These are phyloP conservation scores for Dicycla oo DNA, from an alignment of 2,888 invertebrate genomes.

Conservation along the genomic window DNA sequence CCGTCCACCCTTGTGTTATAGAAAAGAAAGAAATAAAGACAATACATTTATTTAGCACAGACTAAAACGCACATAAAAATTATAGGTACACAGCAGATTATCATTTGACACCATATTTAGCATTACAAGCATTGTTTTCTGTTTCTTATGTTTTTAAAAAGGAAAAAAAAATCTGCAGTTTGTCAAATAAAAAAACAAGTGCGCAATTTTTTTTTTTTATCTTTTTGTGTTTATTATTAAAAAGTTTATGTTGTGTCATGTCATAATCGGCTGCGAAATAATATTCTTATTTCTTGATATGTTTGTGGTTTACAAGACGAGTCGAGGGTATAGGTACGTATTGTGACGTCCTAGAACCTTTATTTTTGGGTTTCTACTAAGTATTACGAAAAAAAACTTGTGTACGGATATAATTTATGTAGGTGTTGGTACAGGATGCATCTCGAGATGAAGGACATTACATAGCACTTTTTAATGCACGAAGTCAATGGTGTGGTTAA, in stretches of 20 bases:
- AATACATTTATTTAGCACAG: too few species aligned
- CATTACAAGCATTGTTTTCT: too few species aligned
- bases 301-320: neutral
- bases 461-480: neutral
- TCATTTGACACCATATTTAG: too few species aligned
- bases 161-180: too few species aligned
- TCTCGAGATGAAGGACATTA: neutral
- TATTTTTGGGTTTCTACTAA: neutral
- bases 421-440: neutral
- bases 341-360: neutral
- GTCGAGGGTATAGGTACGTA: neutral
- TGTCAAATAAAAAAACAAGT: neutral
- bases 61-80: too few species aligned
- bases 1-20: too few species aligned
- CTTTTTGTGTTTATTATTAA: too few species aligned
- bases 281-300: neutral
- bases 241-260: too few species aligned
- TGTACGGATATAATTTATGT: neutral
- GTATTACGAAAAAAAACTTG: neutral
- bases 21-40: too few species aligned
- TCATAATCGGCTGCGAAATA: neutral
- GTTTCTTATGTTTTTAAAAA: too few species aligned
- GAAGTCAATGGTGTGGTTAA: slow-evolving; percentile 35
- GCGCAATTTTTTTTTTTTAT: too few species aligned
- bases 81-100: too few species aligned